These are phyloP conservation scores for Oegoconia quadripuncta DNA, from an alignment of 2,888 invertebrate species.

Conservation along the genomic window DNA sequence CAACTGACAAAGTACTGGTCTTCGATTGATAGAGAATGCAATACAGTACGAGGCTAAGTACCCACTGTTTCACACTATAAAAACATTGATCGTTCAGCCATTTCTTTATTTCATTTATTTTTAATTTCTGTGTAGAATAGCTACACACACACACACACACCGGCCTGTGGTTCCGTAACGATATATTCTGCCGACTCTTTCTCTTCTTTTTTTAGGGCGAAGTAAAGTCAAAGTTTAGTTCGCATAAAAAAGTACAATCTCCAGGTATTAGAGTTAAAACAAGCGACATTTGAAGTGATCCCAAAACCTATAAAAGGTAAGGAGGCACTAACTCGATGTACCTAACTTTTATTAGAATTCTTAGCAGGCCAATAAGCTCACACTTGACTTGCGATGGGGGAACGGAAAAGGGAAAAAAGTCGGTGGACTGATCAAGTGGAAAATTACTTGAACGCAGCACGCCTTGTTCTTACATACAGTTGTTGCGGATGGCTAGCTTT, in stretches of 20 bases:
- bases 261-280: conserved; percentile 44
- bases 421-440: conserved; percentile 58
- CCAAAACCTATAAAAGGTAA: conserved; percentile 28
- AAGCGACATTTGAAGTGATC: conserved; percentile 25
- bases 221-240: too few relatives aligned
- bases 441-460: conserved; percentile 60
- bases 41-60: too few relatives aligned
- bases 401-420: conserved; percentile 42
- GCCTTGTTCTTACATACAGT: conserved; percentile 32
- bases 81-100: too few relatives aligned
- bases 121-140: too few relatives aligned
- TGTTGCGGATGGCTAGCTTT: conserved; percentile 14
- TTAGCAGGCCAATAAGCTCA: conserved; percentile 56
- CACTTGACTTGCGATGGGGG: conserved; percentile 54
- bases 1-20: too few relatives aligned
- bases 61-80: too few relatives aligned
- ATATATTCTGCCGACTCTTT: too few relatives aligned
- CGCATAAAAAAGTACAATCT: conserved; percentile 1
- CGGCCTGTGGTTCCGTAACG: too few relatives aligned
- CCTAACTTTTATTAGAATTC: conserved; percentile 67
- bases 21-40: too few relatives aligned
- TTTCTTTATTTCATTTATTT: too few relatives aligned
- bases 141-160: too few relatives aligned
- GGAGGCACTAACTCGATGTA: conserved; percentile 46
- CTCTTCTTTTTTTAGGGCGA: too few relatives aligned